Evolutionary conservation across 2,113 vertebrate species (phyloP).

Genomic region (Synodontis membranacea): DNA sequence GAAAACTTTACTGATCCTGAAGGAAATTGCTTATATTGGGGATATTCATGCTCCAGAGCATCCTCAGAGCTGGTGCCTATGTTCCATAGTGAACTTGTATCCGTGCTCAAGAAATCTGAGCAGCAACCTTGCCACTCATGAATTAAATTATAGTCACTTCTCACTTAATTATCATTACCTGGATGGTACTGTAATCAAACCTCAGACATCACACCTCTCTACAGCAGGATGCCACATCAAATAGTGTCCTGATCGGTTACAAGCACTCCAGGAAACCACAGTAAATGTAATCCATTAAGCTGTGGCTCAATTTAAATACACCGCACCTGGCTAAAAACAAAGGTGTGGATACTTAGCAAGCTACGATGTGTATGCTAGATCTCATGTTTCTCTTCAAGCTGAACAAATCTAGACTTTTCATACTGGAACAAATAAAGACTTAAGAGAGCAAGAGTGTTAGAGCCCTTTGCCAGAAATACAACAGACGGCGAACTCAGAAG

Average conservation of each 20-base stretch:
- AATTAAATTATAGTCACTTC: background rate
- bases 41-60: background rate
- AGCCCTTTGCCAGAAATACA: background rate
- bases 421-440: background rate
- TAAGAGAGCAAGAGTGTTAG: background rate
- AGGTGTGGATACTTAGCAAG: background rate
- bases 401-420: constrained; percentile 9
- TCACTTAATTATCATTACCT: constrained; percentile 21
- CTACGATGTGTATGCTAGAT: background rate
- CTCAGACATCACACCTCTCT: background rate
- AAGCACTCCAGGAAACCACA: background rate
- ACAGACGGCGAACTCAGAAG: background rate
- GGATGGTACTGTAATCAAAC: constrained; percentile 12
- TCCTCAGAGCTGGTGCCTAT: background rate
- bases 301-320: constrained; percentile 3
- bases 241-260: background rate
- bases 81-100: background rate
- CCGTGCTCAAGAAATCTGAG: background rate
- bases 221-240: background rate
- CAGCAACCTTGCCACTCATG: background rate
- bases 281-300: constrained; percentile 1
- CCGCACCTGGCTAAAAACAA: background rate
- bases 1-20: too few species aligned
- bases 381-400: background rate
- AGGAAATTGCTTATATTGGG: too few species aligned